Percentiles rank a stretch among this genome's conserved stretches.
Conservation (phyloP, 2,888 invertebrate genomes). For the Fragum fragum region DNA sequence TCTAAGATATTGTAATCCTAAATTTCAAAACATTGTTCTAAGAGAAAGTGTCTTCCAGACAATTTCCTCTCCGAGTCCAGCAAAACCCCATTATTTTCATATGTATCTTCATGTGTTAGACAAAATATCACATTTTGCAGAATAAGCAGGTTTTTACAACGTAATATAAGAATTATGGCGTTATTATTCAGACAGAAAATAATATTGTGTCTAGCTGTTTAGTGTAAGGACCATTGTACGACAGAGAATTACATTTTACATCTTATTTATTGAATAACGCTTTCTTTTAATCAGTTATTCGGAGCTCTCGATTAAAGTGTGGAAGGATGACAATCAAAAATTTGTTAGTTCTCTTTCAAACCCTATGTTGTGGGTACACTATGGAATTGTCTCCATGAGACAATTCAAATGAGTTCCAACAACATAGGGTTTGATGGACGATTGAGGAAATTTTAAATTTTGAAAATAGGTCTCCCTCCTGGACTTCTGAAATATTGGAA, state of each 20-base stretch:
- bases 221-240: neutral
- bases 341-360: too few relatives aligned
- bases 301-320: too few relatives aligned
- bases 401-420: too few relatives aligned
- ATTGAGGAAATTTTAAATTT: too few relatives aligned
- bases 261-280: neutral
- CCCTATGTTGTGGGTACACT: too few relatives aligned
- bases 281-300: neutral
- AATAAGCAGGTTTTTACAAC: neutral
- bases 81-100: neutral
- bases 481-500: too few relatives aligned
- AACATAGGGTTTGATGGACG: too few relatives aligned
- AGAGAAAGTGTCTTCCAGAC: neutral
- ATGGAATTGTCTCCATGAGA: too few relatives aligned
- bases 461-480: too few relatives aligned
- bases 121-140: constrained; percentile 3
- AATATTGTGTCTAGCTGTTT: constrained; percentile 3
- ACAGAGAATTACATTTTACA: neutral
- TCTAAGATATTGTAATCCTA: too few relatives aligned
- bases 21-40: too few relatives aligned
- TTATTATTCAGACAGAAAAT: neutral
- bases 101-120: neutral
- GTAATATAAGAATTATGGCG: neutral
- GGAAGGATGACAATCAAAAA: too few relatives aligned
- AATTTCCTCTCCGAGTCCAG: neutral